Conservation (phyloP, 2,113 vertebrate species). For the Mastomys natalensis region DNA sequence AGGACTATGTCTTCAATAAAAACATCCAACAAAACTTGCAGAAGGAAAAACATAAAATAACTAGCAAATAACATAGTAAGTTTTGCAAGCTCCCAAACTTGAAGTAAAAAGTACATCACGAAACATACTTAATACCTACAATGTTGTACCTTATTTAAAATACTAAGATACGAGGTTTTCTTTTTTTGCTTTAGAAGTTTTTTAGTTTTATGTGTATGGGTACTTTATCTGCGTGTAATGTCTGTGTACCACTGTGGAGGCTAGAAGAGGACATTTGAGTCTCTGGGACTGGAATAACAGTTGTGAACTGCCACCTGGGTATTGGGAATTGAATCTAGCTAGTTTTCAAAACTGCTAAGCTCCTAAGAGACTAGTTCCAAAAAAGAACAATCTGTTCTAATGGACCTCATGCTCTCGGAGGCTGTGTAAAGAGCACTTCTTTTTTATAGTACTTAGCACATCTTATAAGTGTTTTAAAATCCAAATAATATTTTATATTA, state of each 20-base stretch:
- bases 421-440: background rate
- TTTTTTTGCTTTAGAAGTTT: background rate
- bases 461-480: background rate
- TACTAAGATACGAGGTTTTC: background rate
- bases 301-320: background rate
- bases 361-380: background rate
- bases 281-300: background rate
- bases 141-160: background rate
- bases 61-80: slow-evolving; percentile 34
- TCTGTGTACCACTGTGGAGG: background rate
- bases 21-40: background rate
- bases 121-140: slow-evolving; percentile 24
- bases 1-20: slow-evolving; percentile 24
- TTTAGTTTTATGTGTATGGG: background rate
- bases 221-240: background rate
- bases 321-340: background rate
- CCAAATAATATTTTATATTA: no score
- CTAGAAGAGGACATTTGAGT: background rate
- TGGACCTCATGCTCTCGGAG: background rate
- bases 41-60: slow-evolving; percentile 46
- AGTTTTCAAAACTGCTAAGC: background rate
- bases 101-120: slow-evolving; percentile 29
- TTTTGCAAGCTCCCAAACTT: slow-evolving; percentile 28
- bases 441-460: background rate
- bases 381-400: background rate